Evolutionary conservation across 2,797 vertebrate genomes (phyloP).

Genomic region (Malacoctenus gilli): DNA sequence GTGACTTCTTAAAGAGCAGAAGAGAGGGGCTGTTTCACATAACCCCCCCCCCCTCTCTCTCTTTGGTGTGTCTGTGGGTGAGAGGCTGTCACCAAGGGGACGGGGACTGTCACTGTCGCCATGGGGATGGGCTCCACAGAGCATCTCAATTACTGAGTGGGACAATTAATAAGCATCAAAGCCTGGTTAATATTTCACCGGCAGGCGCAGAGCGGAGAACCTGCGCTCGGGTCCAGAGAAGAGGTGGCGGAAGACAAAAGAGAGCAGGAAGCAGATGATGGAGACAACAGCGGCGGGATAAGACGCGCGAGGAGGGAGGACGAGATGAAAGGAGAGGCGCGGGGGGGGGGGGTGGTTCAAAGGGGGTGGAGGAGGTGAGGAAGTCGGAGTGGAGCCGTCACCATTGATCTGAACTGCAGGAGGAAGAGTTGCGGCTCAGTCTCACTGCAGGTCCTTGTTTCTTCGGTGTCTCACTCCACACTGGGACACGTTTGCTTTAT

Average conservation of each 20-base stretch:
- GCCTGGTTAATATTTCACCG: slow-evolving; percentile 79
- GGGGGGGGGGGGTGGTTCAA: slow-evolving; percentile 61
- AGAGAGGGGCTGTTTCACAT: background rate
- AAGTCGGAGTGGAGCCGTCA: slow-evolving; percentile 25
- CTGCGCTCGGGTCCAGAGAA: slow-evolving; percentile 44
- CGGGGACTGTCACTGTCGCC: slow-evolving; percentile 69
- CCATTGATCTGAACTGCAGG: slow-evolving; percentile 26
- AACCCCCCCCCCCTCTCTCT: slow-evolving; percentile 13
- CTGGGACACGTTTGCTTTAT: background rate
- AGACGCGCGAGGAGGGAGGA: slow-evolving; percentile 36
- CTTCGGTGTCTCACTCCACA: background rate
- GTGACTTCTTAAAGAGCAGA: slow-evolving; percentile 17
- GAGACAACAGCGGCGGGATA: slow-evolving; percentile 19
- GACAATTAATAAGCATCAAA: slow-evolving; percentile 82
- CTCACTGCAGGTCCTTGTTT: background rate
- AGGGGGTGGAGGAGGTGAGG: too few species aligned
- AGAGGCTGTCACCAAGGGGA: slow-evolving; percentile 73
- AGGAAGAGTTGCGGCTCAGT: slow-evolving; percentile 1
- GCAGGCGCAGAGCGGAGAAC: slow-evolving; percentile 39
- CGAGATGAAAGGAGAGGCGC: slow-evolving; percentile 47
- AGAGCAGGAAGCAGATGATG: slow-evolving; percentile 40
- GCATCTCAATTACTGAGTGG: slow-evolving; percentile 76
- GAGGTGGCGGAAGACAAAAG: slow-evolving; percentile 48
- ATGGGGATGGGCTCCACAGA: slow-evolving; percentile 72
- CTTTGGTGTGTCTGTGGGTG: slow-evolving; percentile 58